These are phyloP conservation scores for Dendroctonus ponderosae DNA, from an alignment of 1,140 invertebrate genomes.

Conservation along the genomic window DNA sequence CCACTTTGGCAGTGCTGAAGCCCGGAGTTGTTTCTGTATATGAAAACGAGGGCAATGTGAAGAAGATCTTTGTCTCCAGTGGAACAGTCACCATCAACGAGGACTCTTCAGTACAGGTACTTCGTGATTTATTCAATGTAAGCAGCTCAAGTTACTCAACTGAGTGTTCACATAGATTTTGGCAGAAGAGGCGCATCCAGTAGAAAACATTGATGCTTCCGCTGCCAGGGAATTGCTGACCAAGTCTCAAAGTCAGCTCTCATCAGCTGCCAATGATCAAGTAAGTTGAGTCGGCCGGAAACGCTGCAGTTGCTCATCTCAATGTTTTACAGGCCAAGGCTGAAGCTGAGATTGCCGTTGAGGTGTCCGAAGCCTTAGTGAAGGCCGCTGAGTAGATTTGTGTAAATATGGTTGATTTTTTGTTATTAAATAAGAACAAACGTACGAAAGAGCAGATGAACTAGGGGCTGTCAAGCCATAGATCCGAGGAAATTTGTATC, in stretches of 20 bases:
- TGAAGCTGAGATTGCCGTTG: constrained; percentile 91
- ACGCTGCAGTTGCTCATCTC: not conserved
- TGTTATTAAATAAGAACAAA: too few species aligned
- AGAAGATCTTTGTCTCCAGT: constrained; percentile 95
- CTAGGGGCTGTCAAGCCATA: too few species aligned
- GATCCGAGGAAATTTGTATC: too few species aligned
- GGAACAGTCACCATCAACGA: constrained; percentile 98
- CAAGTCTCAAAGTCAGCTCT: constrained; percentile 81
- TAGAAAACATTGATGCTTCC: constrained; percentile 80
- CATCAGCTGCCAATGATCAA: constrained; percentile 76
- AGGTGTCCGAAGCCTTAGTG: constrained; percentile 90
- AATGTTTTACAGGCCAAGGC: constrained; percentile 70
- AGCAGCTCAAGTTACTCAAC: not conserved
- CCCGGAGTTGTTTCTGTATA: constrained; percentile 94
- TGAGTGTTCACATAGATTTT: constrained; percentile 62
- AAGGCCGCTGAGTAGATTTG: constrained; percentile 71
- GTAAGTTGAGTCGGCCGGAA: constrained; percentile 45
- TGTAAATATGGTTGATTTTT: too few species aligned
- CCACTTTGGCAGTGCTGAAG: constrained; percentile 91
- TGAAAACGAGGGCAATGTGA: constrained; percentile 81
- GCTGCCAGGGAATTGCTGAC: constrained; percentile 79
- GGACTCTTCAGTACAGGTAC: constrained; percentile 92
- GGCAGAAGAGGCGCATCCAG: constrained; percentile 92
- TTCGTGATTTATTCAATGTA: too few species aligned
- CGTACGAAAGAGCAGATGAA: too few species aligned